Conservation (phyloP, 2,113 vertebrate species). For the Pangasianodon gigas region DNA sequence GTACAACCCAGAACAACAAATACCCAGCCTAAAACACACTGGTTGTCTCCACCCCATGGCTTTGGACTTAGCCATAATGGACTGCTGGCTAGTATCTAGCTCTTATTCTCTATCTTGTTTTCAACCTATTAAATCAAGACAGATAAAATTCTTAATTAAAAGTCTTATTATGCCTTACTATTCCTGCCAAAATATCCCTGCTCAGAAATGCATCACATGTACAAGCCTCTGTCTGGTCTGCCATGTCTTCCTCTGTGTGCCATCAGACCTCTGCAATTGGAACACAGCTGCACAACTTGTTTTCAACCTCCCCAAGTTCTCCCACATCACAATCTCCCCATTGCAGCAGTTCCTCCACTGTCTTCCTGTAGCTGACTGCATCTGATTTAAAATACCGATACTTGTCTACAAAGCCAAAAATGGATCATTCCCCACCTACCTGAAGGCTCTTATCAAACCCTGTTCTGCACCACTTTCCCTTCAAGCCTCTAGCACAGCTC, state of each 20-base stretch:
- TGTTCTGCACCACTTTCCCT: neutral
- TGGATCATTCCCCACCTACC: neutral
- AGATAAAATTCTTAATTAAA: neutral
- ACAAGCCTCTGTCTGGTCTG: neutral
- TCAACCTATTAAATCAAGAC: neutral
- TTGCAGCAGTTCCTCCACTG: neutral
- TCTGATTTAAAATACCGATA: slow-evolving; percentile 5
- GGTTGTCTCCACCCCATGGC: neutral
- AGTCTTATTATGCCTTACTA: neutral
- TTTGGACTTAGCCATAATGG: neutral
- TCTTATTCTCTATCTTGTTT: neutral
- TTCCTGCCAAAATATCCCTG: neutral
- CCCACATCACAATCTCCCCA: neutral
- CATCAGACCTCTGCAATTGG: neutral
- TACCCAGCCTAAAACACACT: neutral
- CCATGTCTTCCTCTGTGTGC: neutral
- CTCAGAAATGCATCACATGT: neutral
- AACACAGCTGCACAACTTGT: neutral
- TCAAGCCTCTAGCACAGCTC: neutral
- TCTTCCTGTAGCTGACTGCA: neutral
- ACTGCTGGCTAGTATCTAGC: neutral
- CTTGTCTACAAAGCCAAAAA: neutral
- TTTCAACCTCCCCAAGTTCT: neutral
- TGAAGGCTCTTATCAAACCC: neutral
- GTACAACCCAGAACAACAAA: too few species aligned